These are phyloP conservation scores for Athripsodes cinereus DNA, from an alignment of 2,888 invertebrate species.

Conservation along the genomic window DNA sequence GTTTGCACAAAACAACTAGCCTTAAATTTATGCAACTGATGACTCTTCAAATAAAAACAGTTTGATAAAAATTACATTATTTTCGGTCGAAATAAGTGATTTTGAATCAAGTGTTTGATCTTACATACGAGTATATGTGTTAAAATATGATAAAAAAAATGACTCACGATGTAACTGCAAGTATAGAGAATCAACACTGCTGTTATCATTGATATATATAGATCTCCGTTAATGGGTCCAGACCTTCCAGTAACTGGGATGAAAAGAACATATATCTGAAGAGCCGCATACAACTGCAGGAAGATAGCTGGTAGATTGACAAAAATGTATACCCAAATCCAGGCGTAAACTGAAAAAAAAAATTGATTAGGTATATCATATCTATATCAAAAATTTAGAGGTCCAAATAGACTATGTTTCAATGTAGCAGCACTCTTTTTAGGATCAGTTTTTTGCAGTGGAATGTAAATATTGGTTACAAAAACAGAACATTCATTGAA, in stretches of 20 bases:
- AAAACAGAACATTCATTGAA: no score
- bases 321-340: conserved; percentile 33
- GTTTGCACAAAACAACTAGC: no score
- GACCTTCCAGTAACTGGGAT: conserved; percentile 43
- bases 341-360: conserved; percentile 25
- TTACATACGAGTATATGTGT: not conserved
- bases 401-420: not conserved
- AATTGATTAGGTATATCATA: not conserved
- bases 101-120: not conserved
- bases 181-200: conserved; percentile 37
- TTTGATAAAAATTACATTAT: no score
- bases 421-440: not conserved
- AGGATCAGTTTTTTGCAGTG: no score
- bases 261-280: conserved; percentile 31
- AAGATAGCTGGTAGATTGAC: conserved; percentile 32
- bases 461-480: no score
- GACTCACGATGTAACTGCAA: conserved; percentile 23
- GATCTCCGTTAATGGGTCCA: conserved; percentile 40
- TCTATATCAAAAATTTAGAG: no score
- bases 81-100: not conserved
- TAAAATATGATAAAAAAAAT: not conserved
- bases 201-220: conserved; percentile 39
- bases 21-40: no score
- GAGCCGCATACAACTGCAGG: conserved; percentile 31
- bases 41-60: no score